phyloP scores from a whole-genome alignment of 2,888 invertebrate species.

The Eumacrocentrus americanus region DNA sequence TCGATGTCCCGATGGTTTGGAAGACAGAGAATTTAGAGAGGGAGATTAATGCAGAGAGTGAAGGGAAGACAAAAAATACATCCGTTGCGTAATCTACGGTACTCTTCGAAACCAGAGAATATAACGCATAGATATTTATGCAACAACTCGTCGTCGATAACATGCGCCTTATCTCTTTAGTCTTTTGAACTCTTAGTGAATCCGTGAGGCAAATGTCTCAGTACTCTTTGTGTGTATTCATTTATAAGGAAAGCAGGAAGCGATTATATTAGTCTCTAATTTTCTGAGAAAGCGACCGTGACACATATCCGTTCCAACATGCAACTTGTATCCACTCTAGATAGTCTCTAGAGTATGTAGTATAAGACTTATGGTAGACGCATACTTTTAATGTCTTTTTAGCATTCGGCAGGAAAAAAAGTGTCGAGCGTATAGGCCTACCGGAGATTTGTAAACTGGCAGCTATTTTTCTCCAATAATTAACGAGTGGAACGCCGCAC shows the following conservation, averaged over 20 bases:
- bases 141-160: conserved; percentile 41
- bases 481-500: not conserved
- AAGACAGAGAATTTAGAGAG: not conserved
- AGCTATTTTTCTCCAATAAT: conserved; percentile 2
- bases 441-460: conserved; percentile 1
- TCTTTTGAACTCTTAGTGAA: conserved; percentile 34
- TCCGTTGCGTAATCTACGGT: not conserved
- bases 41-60: not conserved
- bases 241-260: conserved; percentile 36
- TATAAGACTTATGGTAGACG: too few species aligned
- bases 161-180: conserved; percentile 43
- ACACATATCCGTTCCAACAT: conserved; percentile 12
- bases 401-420: not conserved
- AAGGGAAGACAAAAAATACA: not conserved
- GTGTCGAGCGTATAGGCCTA: conserved; percentile 7
- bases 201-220: too few species aligned
- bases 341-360: conserved; percentile 1
- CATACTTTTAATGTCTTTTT: not conserved
- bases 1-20: not conserved
- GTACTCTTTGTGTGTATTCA: conserved; percentile 31
- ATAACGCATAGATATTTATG: conserved; percentile 44
- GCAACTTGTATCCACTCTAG: not conserved
- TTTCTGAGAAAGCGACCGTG: conserved; percentile 28
- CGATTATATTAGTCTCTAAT: conserved; percentile 32
- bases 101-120: not conserved